Evolutionary conservation across 2,797 vertebrate species (phyloP).

Genomic region (Taenioides sp.): DNA sequence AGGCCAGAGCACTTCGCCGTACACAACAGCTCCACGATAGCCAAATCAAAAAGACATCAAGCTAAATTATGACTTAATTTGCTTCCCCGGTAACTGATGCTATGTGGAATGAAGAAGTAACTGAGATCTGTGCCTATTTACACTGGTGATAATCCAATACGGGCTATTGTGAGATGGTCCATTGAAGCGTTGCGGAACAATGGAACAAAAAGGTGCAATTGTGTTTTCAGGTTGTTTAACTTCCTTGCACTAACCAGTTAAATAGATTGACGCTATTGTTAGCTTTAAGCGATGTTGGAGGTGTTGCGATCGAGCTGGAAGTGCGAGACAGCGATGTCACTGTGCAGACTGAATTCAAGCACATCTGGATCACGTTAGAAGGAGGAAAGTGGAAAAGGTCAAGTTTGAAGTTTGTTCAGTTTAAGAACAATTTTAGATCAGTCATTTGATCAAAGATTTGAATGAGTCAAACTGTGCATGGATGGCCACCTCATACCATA

Average conservation of each 20-base stretch:
- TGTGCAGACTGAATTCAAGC: background rate
- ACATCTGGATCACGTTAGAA: slow-evolving; percentile 6
- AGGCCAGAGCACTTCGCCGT: slow-evolving; percentile 66
- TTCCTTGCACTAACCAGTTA: background rate
- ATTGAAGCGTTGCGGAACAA: background rate
- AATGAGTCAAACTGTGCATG: background rate
- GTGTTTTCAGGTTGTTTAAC: slow-evolving; percentile 5
- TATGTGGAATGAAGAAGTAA: slow-evolving; percentile 14
- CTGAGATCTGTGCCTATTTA: slow-evolving; percentile 23
- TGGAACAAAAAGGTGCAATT: slow-evolving; percentile 13
- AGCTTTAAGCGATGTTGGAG: slow-evolving; percentile 25
- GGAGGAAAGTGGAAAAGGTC: background rate
- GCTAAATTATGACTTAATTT: slow-evolving; percentile 44
- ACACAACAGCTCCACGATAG: slow-evolving; percentile 26
- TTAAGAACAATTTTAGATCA: background rate
- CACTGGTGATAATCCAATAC: slow-evolving; percentile 1
- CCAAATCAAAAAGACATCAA: slow-evolving; percentile 46
- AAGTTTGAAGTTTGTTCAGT: background rate
- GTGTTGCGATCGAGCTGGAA: slow-evolving; percentile 16
- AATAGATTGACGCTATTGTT: background rate
- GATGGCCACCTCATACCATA: background rate
- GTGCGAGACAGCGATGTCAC: slow-evolving; percentile 1
- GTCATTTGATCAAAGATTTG: background rate
- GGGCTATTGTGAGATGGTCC: slow-evolving; percentile 11
- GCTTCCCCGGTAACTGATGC: slow-evolving; percentile 40